A percentile compares a stretch with the other conserved stretches of the same genome.
These are phyloP conservation scores for Hippocampus guttulatus DNA, from an alignment of 2,113 vertebrate genomes.

Conservation along the genomic window DNA sequence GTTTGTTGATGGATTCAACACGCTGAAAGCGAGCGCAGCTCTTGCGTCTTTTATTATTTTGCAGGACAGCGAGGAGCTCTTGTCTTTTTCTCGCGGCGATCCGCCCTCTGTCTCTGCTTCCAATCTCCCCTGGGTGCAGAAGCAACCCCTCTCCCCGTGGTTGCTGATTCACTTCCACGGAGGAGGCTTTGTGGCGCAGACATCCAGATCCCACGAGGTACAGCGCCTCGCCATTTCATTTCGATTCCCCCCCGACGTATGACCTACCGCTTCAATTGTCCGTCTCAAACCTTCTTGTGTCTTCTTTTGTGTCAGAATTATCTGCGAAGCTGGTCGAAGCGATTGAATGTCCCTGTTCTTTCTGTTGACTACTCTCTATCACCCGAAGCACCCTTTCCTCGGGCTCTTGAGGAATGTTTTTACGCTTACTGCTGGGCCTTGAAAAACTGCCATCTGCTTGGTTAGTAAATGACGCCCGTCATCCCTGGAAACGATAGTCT, in stretches of 20 bases:
- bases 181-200: slow-evolving; percentile 89
- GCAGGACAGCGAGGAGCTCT: slow-evolving; percentile 81
- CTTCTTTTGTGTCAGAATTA: slow-evolving; percentile 68
- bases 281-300: not conserved
- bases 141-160: slow-evolving; percentile 64
- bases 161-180: slow-evolving; percentile 86
- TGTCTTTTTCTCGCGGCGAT: slow-evolving; percentile 59
- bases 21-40: not conserved
- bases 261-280: no score
- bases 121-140: slow-evolving; percentile 62
- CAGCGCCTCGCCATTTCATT: no score
- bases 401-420: slow-evolving; percentile 88
- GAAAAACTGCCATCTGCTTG: slow-evolving; percentile 79
- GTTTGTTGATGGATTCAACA: not conserved
- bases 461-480: slow-evolving; percentile 47
- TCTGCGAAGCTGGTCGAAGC: slow-evolving; percentile 82
- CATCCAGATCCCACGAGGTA: slow-evolving; percentile 86
- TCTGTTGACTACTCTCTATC: slow-evolving; percentile 88
- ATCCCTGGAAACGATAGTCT: not conserved
- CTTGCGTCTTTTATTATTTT: not conserved
- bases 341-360: slow-evolving; percentile 77
- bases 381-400: slow-evolving; percentile 84
- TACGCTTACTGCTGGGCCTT: slow-evolving; percentile 90
- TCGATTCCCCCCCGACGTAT: not conserved
- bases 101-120: slow-evolving; percentile 61